Conservation (phyloP, 2,797 vertebrate genomes). For the Odontamblyopus lacepedii region DNA sequence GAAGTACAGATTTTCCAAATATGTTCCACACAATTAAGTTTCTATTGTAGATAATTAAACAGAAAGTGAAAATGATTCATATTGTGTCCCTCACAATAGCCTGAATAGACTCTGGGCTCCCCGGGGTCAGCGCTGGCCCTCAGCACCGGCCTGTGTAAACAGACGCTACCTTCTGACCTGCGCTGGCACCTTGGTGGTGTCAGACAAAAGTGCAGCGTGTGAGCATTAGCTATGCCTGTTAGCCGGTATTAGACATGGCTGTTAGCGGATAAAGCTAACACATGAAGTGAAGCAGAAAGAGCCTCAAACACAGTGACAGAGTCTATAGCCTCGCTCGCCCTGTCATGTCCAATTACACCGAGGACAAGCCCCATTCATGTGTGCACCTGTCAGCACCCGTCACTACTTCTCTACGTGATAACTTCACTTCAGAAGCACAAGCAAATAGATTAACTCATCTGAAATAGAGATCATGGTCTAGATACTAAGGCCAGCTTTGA, state of each 20-base stretch:
- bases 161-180: conserved; percentile 97
- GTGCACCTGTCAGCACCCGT: background rate
- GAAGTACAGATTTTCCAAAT: too few species aligned
- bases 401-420: background rate
- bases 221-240: conserved; percentile 94
- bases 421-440: background rate
- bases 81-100: conserved; percentile 35
- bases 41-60: too few species aligned
- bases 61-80: too few species aligned
- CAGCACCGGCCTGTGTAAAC: conserved; percentile 94
- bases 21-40: too few species aligned
- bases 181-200: conserved; percentile 82
- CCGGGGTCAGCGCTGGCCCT: conserved; percentile 88
- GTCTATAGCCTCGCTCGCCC: conserved; percentile 6
- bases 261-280: conserved; percentile 87
- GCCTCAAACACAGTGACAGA: conserved; percentile 27
- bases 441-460: background rate
- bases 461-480: background rate
- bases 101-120: conserved; percentile 82
- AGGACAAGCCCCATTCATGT: background rate
- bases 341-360: background rate
- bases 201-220: conserved; percentile 81
- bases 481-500: background rate
- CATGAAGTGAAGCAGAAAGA: conserved; percentile 61
- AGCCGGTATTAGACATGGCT: conserved; percentile 91